These are phyloP conservation scores for Papilio machaon DNA, from an alignment of 1,140 invertebrate genomes.

Conservation along the genomic window DNA sequence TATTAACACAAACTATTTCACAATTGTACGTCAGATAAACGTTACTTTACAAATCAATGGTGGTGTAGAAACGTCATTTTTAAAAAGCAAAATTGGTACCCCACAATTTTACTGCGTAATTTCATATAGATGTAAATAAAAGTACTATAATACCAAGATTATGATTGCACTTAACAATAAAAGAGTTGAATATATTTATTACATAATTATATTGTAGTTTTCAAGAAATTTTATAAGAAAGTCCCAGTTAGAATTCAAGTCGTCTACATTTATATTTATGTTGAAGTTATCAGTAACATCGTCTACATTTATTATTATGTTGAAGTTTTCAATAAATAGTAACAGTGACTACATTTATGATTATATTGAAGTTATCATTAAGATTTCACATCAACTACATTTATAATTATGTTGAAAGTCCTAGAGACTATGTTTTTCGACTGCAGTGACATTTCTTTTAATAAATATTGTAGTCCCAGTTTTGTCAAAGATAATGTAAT, in stretches of 20 bases:
- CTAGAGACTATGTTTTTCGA: no score
- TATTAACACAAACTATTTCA: background rate
- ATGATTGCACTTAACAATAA: background rate
- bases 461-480: no score
- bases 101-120: background rate
- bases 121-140: constrained; percentile 28
- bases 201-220: background rate
- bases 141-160: background rate
- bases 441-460: no score
- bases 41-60: background rate
- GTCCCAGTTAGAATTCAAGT: background rate
- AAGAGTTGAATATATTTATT: background rate
- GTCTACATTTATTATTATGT: background rate
- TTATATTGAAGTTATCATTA: background rate
- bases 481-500: no score
- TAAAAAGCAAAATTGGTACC: background rate
- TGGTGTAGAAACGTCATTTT: background rate
- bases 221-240: background rate
- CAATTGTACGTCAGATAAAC: background rate
- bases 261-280: background rate
- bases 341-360: background rate
- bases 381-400: no score
- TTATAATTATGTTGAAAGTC: background rate
- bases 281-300: background rate
- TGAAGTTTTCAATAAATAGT: background rate